Evolutionary conservation across 2,888 invertebrate species (phyloP).

Genomic region (Perithous albicinctus): DNA sequence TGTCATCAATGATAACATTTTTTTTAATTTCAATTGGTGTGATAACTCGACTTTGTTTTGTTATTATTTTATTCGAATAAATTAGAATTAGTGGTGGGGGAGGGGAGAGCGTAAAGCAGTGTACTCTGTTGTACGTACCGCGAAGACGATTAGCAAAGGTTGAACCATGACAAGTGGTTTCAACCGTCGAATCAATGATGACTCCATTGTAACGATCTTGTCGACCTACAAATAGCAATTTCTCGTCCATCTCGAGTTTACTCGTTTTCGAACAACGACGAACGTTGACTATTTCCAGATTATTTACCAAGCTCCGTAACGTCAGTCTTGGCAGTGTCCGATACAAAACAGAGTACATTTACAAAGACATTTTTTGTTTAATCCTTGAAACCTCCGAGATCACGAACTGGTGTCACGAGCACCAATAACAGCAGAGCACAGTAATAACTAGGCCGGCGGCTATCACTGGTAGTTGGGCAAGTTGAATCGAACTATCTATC

Average conservation of each 20-base stretch:
- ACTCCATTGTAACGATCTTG: slow-evolving; percentile 90
- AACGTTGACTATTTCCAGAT: neutral
- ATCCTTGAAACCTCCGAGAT: neutral
- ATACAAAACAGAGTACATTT: slow-evolving; percentile 49
- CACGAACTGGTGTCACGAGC: too few relatives aligned
- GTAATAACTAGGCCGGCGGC: too few relatives aligned
- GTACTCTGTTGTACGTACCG: slow-evolving; percentile 86
- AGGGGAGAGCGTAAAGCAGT: too few relatives aligned
- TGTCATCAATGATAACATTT: neutral
- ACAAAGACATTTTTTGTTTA: slow-evolving; percentile 31
- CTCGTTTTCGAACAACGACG: neutral
- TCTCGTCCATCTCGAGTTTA: neutral
- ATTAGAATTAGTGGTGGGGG: too few relatives aligned
- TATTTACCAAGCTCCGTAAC: slow-evolving; percentile 1
- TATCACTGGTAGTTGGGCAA: too few relatives aligned
- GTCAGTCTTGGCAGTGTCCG: slow-evolving; percentile 33
- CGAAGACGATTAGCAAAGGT: slow-evolving; percentile 86
- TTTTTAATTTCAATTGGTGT: too few relatives aligned
- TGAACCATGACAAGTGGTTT: slow-evolving; percentile 85
- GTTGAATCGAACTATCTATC: too few relatives aligned
- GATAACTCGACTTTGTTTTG: too few relatives aligned
- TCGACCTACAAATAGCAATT: slow-evolving; percentile 84
- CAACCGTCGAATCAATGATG: slow-evolving; percentile 88
- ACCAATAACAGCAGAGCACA: too few relatives aligned
- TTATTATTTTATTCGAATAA: too few relatives aligned